Evolutionary conservation across 30 jellyfish, hydroid and myxozoan genomes (phyloP).

Genomic region (Aurelia aurita complex sp. Pacific): DNA sequence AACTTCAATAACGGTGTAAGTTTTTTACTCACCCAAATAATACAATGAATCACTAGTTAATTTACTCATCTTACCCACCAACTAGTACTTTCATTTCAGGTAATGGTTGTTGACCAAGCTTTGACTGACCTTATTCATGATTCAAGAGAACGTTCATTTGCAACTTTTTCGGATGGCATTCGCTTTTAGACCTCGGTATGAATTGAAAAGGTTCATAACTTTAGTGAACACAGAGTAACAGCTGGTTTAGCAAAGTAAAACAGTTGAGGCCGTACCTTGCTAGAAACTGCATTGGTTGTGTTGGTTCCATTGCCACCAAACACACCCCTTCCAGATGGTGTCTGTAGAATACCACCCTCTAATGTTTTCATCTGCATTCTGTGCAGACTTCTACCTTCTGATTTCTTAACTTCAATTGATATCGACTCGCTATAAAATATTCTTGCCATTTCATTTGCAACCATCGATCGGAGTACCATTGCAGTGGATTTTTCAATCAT

Average conservation of each 20-base stretch:
- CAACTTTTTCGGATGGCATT: no score
- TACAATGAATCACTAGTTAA: no score
- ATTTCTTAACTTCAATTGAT: slow-evolving; percentile 32
- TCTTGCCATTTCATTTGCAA: slow-evolving; percentile 36
- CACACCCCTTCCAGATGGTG: slow-evolving; percentile 39
- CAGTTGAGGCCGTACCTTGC: slow-evolving; percentile 4
- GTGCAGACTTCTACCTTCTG: slow-evolving; percentile 15
- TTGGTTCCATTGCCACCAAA: slow-evolving; percentile 17
- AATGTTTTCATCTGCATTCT: slow-evolving; percentile 26
- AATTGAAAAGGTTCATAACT: no score
- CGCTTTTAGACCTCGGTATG: no score
- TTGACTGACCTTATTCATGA: no score
- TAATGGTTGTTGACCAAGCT: neutral
- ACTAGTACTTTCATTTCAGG: neutral
- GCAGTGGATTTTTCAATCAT: slow-evolving; percentile 16
- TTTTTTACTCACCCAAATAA: neutral
- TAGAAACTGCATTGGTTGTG: neutral
- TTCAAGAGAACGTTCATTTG: no score
- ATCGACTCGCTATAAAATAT: slow-evolving; percentile 24
- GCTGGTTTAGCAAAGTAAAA: no score
- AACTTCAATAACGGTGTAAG: neutral
- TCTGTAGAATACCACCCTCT: slow-evolving; percentile 19
- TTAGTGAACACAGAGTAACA: no score
- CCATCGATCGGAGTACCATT: slow-evolving; percentile 34
- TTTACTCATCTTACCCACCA: no score